These are phyloP conservation scores for Oryctolagus cuniculus DNA, from an alignment of 2,113 vertebrate species.

Conservation along the genomic window mOryCun1.1 NC_091440.1:117816501-117817000, in stretches of 20 bases:
- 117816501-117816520: background rate
- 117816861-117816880: background rate
- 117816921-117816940: conserved; percentile 51
- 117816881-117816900: background rate
- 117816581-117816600: background rate
- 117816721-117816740: background rate
- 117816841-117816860: background rate
- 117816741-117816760: background rate
- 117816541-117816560: background rate
- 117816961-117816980: conserved; percentile 16
- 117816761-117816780: conserved; percentile 10
- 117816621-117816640: too few species aligned
- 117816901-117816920: conserved; percentile 3
- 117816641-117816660: background rate
- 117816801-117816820: conserved; percentile 61
- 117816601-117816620: background rate
- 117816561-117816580: background rate
- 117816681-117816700: background rate
- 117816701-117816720: conserved; percentile 2
- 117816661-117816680: conserved; percentile 37
- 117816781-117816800: conserved; percentile 43
- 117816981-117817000: background rate
- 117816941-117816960: background rate
- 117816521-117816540: conserved; percentile 1
- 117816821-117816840: conserved; percentile 33